Percentiles rank a stretch among this genome's conserved stretches.
phyloP scores from a whole-genome alignment of 2,888 invertebrate species.

The Diploptera punctata region DNA sequence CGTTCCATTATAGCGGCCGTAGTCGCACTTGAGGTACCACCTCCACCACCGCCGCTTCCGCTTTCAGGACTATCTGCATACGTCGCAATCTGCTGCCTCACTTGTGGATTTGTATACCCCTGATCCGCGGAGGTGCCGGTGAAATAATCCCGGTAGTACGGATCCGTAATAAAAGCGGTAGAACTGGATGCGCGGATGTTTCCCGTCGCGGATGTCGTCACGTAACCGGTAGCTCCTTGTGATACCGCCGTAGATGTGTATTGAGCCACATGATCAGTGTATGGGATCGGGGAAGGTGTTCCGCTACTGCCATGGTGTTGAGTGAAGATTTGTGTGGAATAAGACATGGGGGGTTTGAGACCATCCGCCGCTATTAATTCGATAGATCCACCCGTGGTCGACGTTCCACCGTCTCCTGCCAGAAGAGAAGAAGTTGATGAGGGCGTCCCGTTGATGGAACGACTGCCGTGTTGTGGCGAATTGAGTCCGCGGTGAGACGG shows the following conservation, averaged over 20 bases:
- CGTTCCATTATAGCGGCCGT: slow-evolving; percentile 72
- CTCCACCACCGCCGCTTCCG: slow-evolving; percentile 54
- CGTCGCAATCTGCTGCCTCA: slow-evolving; percentile 46
- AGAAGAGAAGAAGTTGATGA: slow-evolving; percentile 69
- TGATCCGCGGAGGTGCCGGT: slow-evolving; percentile 60
- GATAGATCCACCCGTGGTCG: slow-evolving; percentile 53
- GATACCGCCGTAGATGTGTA: slow-evolving; percentile 49
- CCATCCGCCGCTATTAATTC: slow-evolving; percentile 59
- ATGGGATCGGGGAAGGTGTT: slow-evolving; percentile 70
- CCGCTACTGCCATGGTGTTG: slow-evolving; percentile 54
- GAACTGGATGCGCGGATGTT: slow-evolving; percentile 52
- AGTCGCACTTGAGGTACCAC: slow-evolving; percentile 60
- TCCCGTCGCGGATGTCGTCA: slow-evolving; percentile 55
- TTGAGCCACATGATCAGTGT: slow-evolving; percentile 52
- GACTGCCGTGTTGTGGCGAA: slow-evolving; percentile 70
- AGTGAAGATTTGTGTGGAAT: slow-evolving; percentile 72
- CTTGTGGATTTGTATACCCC: slow-evolving; percentile 49
- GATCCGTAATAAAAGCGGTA: slow-evolving; percentile 66
- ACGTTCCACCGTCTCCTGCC: slow-evolving; percentile 64
- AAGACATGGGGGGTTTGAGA: slow-evolving; percentile 63
- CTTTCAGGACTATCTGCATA: slow-evolving; percentile 51
- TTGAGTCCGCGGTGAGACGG: slow-evolving; percentile 64
- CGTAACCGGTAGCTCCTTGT: slow-evolving; percentile 50
- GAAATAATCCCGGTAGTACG: slow-evolving; percentile 81
- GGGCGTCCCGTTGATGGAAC: slow-evolving; percentile 71